Base-by-base conservation (phyloP, 1,140 invertebrate genomes). In the Drosophila pectinifera region DNA sequence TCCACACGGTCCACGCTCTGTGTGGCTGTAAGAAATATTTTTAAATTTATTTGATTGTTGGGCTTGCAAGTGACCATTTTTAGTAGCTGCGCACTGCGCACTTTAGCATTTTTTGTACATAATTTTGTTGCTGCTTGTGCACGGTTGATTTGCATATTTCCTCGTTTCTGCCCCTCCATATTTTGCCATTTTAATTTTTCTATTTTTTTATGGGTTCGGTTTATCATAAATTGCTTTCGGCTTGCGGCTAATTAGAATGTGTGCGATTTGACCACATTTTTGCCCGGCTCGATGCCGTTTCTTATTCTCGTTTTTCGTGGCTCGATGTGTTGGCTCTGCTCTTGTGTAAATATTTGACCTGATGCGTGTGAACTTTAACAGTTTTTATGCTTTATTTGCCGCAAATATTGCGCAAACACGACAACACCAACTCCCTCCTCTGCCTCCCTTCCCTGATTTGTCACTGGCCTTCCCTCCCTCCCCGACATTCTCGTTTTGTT, bases 351-450 rank as follows among this genome's bases (percentile, higher is more conserved):
- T 90, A 90, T 90, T 90, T 90, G 81, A 90, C 86, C 79, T 82
- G 82, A 80, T 84, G 78, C 82, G 82, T 83, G 79, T 90, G 85
- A 89, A 90, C 84, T 89, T 86, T 88, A 89, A 88, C 84, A 88
- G 84, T 88, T 86, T 90, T 90, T 90, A 90, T 90, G 88, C 82
- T 90, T 90, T 90, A 90, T 90, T 90, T 90, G 86, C 86, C 78
- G 79, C 86, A 90, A 90, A 90, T 90, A 90, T 90, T 90, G 82
- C 76, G 82, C 88, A 86, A 90, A 90, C 85, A 90, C 56, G 62
- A 59, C 46, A 70, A 68, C 48, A 62, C 55, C 36, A 31, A 8
- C 16, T 4, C 48, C 48, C 16, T 48, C 16, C 42, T 26, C 11
- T 8, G 13, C 46, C 10, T 54, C n/a, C 18, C 7, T 28, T 4